These are phyloP conservation scores for Platyrinchus mystaceus DNA, from an alignment of 2,797 vertebrate species.

Conservation along the genomic window DNA sequence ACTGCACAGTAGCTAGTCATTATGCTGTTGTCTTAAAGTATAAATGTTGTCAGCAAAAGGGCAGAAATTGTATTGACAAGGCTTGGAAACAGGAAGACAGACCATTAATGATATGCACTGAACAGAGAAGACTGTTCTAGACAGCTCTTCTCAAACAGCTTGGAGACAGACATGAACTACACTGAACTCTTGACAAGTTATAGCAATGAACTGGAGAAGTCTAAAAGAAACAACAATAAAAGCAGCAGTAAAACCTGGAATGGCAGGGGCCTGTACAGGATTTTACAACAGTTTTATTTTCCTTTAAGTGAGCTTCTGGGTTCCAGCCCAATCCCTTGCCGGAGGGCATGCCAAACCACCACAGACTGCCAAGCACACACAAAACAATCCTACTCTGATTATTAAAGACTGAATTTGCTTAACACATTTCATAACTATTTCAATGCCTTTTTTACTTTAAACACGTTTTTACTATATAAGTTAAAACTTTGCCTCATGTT, in stretches of 20 bases:
- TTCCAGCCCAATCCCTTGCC: not conserved
- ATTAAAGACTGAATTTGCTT: not conserved
- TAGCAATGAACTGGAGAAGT: not conserved
- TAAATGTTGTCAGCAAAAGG: not conserved
- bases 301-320: not conserved
- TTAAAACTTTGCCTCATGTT: not conserved
- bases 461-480: not conserved
- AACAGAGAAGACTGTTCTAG: not conserved
- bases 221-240: not conserved
- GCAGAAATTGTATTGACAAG: slow-evolving; percentile 27
- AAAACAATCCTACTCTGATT: not conserved
- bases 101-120: not conserved
- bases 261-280: not conserved
- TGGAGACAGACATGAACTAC: not conserved
- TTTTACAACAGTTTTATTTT: not conserved
- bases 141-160: not conserved
- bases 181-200: not conserved
- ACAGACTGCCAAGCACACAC: not conserved
- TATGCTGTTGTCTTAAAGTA: slow-evolving; percentile 27
- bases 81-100: not conserved
- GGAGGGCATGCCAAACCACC: not conserved
- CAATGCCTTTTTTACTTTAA: not conserved
- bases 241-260: not conserved
- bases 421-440: not conserved
- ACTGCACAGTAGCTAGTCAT: not conserved